Base-by-base conservation (phyloP, 1,140 invertebrate genomes). In the Zaprionus nigranus region DNA sequence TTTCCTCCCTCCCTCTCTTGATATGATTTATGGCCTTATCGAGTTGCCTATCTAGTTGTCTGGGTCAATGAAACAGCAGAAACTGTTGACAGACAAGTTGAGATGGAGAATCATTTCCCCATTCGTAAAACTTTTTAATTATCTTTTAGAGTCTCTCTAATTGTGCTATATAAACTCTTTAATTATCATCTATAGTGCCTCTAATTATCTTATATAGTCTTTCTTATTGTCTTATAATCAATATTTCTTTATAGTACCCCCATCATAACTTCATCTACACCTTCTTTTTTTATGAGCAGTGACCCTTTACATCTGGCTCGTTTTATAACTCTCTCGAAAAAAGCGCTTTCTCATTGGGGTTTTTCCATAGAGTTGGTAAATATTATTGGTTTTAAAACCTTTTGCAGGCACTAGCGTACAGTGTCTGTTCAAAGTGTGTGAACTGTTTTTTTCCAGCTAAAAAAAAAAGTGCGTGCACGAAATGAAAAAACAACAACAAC, bases 401-500 rank as follows among this genome's bases (percentile, higher is more conserved):
- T 63, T 63, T 30, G 7, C 22, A 34, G n/a, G 30, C 49, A 15
- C n/a, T 22, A 46, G 13, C 13, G 43, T 20, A 49, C 46, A 51
- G 46, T 51, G 46, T 5, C 46, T 51, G 46, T 13, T 2, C 9
- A 24, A 24, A 36, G 6, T 38, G 51, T 65, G 61, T 22, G 61
- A 9, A 65, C 70, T 67, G 70, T 43, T 46, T 17, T 34, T 34
- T 20, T 46, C 17, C 17, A 20, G 56, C 56, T 22, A 26, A 6
- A 43, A 60, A 43, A 60, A 61, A 88, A 88, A 80, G 83, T 86
- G 84, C 83, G 70, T 88, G 84, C 64, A 82, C 49, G 30, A 34
- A 34, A 46, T 46, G 73, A 56, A 64, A 56, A 64, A 67, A 24
- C 17, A 28, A 61, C 56, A 71, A 75, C 34, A 72, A 70, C 9